Base-by-base conservation (phyloP, 1,140 invertebrate genomes). In the Zelostemma sp. region DNA sequence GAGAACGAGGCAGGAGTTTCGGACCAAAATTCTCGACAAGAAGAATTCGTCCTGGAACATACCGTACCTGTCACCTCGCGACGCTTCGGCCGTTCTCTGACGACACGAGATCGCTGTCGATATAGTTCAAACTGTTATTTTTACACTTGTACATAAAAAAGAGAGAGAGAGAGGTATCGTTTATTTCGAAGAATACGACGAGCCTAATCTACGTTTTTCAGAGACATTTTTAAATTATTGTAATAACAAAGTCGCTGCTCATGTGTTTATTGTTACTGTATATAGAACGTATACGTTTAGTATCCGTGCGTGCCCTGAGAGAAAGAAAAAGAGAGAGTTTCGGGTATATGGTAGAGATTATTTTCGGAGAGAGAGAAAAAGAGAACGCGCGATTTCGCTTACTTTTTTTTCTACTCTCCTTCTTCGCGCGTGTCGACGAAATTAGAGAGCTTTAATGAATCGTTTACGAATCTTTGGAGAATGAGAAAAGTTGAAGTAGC, bases 91-190 rank as follows among this genome's bases (percentile, higher is more conserved):
- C 56, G 65, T 63, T 35, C 66, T 69, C 16, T 69, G 56, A 63
- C 59, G 48, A 18, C 43, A 9, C 43, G 16, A 9, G 18, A 46
- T 46, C 17, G 1, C 40, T 43, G 6, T 17, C 40, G 35, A 38
- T 11, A 19, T 46, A 46, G 43, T 19, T 46, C 43, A 46, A 46
- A 46, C 67, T 60, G 67, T 69, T 69, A 69, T 76, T 77, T 76
- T 77, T 76, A 70, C 70, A 76, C 69, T 76, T 76, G 67, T 78
- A 77, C 53, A 48, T 2, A 54, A 72, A 63, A 61, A 49, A 48
- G 49, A 48, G 35, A 11, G 16, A 25, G 5, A 31, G 28, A 38
- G n/a, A 54, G 18, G 6, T n/a, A 9, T 35, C 33, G 33, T 35
- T 9, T 9, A n/a, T 35, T n/a, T 35, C 33, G 33, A 25, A 41